Evolutionary conservation across 2,797 vertebrate species (phyloP).

Genomic region (Huso huso): DNA sequence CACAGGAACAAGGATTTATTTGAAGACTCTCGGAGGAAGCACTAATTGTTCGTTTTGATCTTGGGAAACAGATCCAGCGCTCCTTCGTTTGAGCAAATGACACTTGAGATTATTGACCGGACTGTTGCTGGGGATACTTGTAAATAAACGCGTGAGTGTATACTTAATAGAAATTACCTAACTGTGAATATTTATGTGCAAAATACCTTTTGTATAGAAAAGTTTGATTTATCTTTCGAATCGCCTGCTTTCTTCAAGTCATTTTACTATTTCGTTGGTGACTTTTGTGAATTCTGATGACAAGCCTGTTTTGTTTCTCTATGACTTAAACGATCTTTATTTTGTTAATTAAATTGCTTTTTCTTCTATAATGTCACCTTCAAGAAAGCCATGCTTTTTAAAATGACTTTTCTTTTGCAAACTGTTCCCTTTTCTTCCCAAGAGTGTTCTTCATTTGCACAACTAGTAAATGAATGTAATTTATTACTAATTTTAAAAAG

Average conservation of each 20-base stretch:
- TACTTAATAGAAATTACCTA: conserved; percentile 64
- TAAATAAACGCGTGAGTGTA: conserved; percentile 80
- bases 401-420: conserved; percentile 5
- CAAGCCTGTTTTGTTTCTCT: conserved; percentile 2
- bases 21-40: conserved; percentile 23
- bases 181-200: conserved; percentile 87
- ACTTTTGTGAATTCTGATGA: conserved; percentile 26
- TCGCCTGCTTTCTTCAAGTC: conserved; percentile 19
- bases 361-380: neutral
- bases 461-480: conserved; percentile 37
- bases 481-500: conserved; percentile 49
- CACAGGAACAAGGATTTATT: conserved; percentile 30
- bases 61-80: conserved; percentile 16
- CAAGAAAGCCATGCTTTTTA: conserved; percentile 3
- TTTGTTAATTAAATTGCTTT: conserved; percentile 16
- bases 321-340: conserved; percentile 11
- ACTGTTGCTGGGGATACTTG: conserved; percentile 54
- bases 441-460: conserved; percentile 3
- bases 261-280: conserved; percentile 16
- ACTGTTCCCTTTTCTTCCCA: neutral
- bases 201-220: conserved; percentile 60
- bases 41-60: conserved; percentile 15
- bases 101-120: conserved; percentile 30
- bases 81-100: conserved; percentile 25
- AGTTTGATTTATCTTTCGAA: conserved; percentile 19